Conservation (phyloP, 1,140 invertebrate species). For the Temnothorax curvispinosus region DNA sequence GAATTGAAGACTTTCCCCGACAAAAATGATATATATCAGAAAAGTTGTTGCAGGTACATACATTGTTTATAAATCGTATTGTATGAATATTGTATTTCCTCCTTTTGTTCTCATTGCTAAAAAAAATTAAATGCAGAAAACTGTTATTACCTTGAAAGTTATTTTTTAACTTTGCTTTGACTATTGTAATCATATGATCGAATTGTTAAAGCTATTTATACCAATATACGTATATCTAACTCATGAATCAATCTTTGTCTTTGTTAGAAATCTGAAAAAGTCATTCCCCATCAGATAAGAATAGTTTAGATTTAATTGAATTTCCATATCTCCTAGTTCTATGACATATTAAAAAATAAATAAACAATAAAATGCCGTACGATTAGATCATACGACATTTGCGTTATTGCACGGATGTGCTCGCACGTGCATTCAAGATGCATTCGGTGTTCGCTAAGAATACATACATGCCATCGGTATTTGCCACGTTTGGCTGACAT, state of each 20-base stretch:
- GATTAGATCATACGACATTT: constrained; percentile 69
- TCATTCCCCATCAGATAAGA: not conserved
- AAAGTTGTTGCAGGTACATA: not conserved
- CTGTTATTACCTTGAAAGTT: not conserved
- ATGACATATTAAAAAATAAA: not conserved
- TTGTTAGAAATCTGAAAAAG: not conserved
- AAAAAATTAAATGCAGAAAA: not conserved
- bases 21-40: not conserved
- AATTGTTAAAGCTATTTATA: not conserved
- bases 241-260: not conserved
- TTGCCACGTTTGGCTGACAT: constrained; percentile 62
- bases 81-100: not conserved
- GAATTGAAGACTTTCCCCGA: constrained; percentile 38
- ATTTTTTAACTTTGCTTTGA: not conserved
- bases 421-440: constrained; percentile 17
- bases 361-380: constrained; percentile 7
- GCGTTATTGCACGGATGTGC: constrained; percentile 63
- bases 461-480: constrained; percentile 59
- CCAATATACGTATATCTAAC: not conserved
- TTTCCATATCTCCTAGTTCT: not conserved
- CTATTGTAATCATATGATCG: not conserved
- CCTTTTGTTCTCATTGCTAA: not conserved
- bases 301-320: not conserved
- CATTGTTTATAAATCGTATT: not conserved
- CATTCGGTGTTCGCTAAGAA: not conserved